Evolutionary conservation across 1,140 invertebrate species (phyloP).

Genomic region (Trachymyrmex septentrionalis): DNA sequence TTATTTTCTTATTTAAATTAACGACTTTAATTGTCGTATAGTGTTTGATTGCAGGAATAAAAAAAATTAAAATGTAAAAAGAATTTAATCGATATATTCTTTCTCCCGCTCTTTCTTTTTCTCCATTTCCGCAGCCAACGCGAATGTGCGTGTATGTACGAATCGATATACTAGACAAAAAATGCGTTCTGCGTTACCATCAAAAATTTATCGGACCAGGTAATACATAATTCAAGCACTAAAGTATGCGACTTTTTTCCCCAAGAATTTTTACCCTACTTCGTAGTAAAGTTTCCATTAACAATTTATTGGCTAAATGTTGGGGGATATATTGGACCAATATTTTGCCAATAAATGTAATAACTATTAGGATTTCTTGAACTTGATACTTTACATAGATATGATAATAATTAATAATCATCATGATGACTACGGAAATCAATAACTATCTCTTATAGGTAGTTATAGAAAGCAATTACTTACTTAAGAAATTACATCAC

Average conservation of each 20-base stretch:
- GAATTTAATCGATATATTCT: not conserved
- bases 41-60: not conserved
- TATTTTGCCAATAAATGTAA: too few species aligned
- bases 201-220: constrained; percentile 1
- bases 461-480: too few species aligned
- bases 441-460: too few species aligned
- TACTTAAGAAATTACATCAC: too few species aligned
- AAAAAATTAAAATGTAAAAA: not conserved
- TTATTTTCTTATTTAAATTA: constrained; percentile 40
- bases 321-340: too few species aligned
- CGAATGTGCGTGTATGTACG: not conserved
- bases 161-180: not conserved
- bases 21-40: constrained; percentile 24
- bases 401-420: too few species aligned
- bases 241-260: not conserved
- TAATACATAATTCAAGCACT: not conserved
- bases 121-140: not conserved
- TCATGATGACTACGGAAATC: too few species aligned
- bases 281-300: not conserved
- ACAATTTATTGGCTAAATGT: too few species aligned
- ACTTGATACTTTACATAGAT: not conserved
- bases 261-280: constrained; percentile 5
- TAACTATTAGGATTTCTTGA: not conserved
- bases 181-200: not conserved
- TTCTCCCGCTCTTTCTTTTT: not conserved